Conservation (phyloP, 2,888 invertebrate species). For the Dioctria rufipes region DNA sequence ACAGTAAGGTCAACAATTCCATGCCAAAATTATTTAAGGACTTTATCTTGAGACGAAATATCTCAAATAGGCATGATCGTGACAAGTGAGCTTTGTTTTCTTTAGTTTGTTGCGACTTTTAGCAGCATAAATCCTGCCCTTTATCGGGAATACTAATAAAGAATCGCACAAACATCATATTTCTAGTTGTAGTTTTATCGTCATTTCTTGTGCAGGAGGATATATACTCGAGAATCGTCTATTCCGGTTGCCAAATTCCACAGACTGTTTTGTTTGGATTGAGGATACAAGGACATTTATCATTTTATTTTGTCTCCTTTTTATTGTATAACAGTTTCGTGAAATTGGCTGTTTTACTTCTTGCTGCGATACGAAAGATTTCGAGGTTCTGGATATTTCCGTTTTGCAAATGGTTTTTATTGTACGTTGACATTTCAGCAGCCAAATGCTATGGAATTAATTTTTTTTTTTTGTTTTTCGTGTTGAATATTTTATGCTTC, state of each 20-base stretch:
- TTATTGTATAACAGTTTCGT: neutral
- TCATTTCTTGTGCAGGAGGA: constrained; percentile 17
- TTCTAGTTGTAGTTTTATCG: constrained; percentile 14
- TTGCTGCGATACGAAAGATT: neutral
- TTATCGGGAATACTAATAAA: constrained; percentile 36
- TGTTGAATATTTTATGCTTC: no score
- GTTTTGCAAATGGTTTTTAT: constrained; percentile 22
- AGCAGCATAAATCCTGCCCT: constrained; percentile 17
- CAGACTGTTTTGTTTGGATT: constrained; percentile 2
- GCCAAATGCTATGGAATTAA: no score
- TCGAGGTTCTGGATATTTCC: neutral
- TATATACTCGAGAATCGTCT: constrained; percentile 7
- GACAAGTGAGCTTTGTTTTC: constrained; percentile 1
- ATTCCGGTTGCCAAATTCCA: constrained; percentile 19
- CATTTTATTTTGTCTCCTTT: constrained; percentile 15
- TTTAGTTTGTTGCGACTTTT: neutral
- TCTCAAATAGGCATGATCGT: no score
- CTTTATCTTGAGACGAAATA: constrained; percentile 9
- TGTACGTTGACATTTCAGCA: no score
- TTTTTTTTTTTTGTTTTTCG: no score
- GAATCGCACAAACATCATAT: constrained; percentile 16
- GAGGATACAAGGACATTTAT: constrained; percentile 7
- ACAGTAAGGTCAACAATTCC: neutral
- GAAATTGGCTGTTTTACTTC: constrained; percentile 9
- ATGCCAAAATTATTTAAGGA: constrained; percentile 36